These are phyloP conservation scores for Oxyura jamaicensis DNA, from an alignment of 2,113 vertebrate genomes.

Conservation along the genomic window DNA sequence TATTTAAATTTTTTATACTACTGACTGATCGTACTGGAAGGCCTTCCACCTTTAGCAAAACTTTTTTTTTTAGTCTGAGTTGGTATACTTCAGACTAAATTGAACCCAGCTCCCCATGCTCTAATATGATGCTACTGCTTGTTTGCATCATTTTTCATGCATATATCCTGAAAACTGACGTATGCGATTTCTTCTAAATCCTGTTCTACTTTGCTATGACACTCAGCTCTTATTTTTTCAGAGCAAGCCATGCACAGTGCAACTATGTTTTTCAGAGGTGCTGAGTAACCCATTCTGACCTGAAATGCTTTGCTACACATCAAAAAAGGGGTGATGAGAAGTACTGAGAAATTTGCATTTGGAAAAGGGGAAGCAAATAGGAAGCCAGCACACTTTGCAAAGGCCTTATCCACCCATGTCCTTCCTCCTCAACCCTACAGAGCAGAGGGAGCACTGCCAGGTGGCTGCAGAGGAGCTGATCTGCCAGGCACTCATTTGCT, in stretches of 20 bases:
- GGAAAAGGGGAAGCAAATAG: not conserved
- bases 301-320: not conserved
- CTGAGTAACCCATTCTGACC: not conserved
- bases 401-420: not conserved
- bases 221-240: not conserved
- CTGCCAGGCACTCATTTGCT: not conserved
- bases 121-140: not conserved
- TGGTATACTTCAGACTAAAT: not conserved
- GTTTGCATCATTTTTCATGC: not conserved
- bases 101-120: not conserved
- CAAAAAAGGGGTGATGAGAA: not conserved
- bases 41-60: not conserved
- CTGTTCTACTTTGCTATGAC: not conserved
- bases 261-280: not conserved
- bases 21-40: not conserved
- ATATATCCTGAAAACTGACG: not conserved
- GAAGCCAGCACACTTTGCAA: not conserved
- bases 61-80: not conserved
- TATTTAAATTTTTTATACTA: not conserved
- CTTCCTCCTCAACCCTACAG: not conserved
- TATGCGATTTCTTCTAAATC: not conserved
- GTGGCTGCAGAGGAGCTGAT: slow-evolving; percentile 24
- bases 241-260: not conserved
- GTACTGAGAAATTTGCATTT: not conserved
- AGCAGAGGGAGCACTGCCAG: not conserved